Evolutionary conservation across 1,140 invertebrate genomes (phyloP).

Genomic region (Neomicropteryx cornuta): DNA sequence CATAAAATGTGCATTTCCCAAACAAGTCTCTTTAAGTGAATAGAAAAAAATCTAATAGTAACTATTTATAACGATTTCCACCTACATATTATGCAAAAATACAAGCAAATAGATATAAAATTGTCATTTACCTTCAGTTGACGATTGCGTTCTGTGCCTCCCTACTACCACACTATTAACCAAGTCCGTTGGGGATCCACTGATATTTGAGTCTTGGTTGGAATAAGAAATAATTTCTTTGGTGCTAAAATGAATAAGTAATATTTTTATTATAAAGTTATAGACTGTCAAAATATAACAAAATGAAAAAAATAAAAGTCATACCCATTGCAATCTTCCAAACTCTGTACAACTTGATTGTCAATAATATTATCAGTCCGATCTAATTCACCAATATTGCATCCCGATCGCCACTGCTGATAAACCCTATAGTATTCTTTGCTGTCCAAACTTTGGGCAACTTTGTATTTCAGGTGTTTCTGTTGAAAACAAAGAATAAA

Average conservation of each 20-base stretch:
- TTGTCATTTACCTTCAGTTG: conserved; percentile 30
- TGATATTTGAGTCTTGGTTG: conserved; percentile 24
- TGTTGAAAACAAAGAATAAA: conserved; percentile 22
- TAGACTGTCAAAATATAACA: neutral
- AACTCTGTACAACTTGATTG: conserved; percentile 24
- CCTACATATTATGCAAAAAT: no score
- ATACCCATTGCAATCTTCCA: conserved; percentile 21
- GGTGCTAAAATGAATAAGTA: neutral
- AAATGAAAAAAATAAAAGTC: neutral
- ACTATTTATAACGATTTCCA: no score
- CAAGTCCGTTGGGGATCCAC: conserved; percentile 28
- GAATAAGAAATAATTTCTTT: conserved; percentile 1
- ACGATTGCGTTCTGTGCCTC: conserved; percentile 23
- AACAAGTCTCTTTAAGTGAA: no score
- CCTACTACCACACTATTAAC: conserved; percentile 35
- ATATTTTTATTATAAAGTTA: neutral
- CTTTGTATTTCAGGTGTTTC: conserved; percentile 84
- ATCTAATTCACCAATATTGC: conserved; percentile 36
- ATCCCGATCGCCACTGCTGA: conserved; percentile 37
- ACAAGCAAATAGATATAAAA: no score
- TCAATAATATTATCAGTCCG: conserved; percentile 30
- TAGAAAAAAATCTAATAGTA: no score
- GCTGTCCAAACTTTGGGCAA: conserved; percentile 85
- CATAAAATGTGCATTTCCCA: no score
- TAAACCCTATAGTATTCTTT: conserved; percentile 71